Base-by-base conservation (phyloP, 2,113 vertebrate genomes). In the Seriola quinqueradiata region DNA sequence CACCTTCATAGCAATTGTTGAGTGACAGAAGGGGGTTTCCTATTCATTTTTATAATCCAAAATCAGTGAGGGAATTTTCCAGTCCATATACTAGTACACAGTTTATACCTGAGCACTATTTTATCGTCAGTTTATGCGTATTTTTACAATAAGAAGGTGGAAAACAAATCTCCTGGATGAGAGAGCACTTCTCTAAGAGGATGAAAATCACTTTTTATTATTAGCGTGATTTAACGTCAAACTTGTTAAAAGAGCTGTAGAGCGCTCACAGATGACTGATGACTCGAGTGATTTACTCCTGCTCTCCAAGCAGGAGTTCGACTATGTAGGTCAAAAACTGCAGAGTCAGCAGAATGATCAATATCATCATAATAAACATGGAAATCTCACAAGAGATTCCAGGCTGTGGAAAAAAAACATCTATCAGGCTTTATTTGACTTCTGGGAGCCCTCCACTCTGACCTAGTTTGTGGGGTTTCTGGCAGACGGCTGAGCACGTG, bases 351-450 rank as follows among this genome's bases (percentile, higher is more conserved):
- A 81, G 38, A 78, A 84, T 72, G 78, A 88, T 90, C 92, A 84
- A 80, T 87, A 87, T 92, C 81, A 87, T 88, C 66, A 88, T 88
- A 81, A 93, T 87, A 85, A 90, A 88, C 87, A 85, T 69, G 67
- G 69, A 87, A 88, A 79, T 76, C 66, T 72, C 86, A 87, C 79
- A 81, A 64, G 42, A 82, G 70, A 89, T 72, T 82, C 70, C 74
- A 75, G 83, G 28, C 36, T 48, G 17, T 84, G 82, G 85, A 90
- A 93, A 91, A 87, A 90, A 91, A 54, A 28, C 67, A 87, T 89
- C 70, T 86, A 85, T 92, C 89, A 90, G 77, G 54, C 69, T 79
- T 89, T 78, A 88, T 89, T 82, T 81, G 87, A 86, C 89, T 57
- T 67, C 86, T 90, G 87, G 77, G 82, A 92, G 70, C 57, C 71